Evolutionary conservation across 2,888 invertebrate species (phyloP), one percentile per base, ranked within the genome.

Genomic region (Phoenoteleia sp.): DNA sequence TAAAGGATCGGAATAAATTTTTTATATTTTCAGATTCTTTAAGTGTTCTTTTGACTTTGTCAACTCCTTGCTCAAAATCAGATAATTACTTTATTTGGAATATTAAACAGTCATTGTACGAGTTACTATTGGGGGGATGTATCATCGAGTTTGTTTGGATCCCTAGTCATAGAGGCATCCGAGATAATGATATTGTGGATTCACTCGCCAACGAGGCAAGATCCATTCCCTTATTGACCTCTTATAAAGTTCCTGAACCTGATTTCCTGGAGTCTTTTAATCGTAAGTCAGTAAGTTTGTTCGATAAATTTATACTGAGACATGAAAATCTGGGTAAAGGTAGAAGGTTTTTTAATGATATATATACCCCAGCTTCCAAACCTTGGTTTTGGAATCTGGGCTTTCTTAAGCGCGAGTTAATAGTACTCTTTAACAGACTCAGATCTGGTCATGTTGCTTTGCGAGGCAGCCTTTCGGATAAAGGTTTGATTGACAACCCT

Each of bases 1-100:
- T 1, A 17, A 15, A 39, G 2, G 17, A 21, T 13, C 36, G 36
- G 4, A 2, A 1, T 2, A 54, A 9, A 15, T 67, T 36, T 52
- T 9, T 25, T 5, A 71, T 71, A n/a, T 71, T 71, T 25, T 42
- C 69, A 19, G 42, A 71, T n/a, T 71, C 54, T 1, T 42, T 54
- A 5, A 71, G 56, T 27, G 54, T 29, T n/a, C 13, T 71, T 6
- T 19, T 29, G 9, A 21, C 15, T 21, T 7, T 29, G 5, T 25
- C 23, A 3, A 23, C 23, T 11, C n/a, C 36, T 45, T 3, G 11
- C 15, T 6, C 4, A 3, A 29, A 19, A 2, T 27, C 3, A 6
- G 19, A 64, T 11, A 19, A 33, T 7, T 19, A 29, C 33, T 21
- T 54, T 19, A 23, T 54, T 3, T 27, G 3, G 3, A 25, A 54